Evolutionary conservation across 2,797 vertebrate genomes (phyloP), one percentile per base, ranked within the genome.

Genomic region (Dallia pectoralis): DNA sequence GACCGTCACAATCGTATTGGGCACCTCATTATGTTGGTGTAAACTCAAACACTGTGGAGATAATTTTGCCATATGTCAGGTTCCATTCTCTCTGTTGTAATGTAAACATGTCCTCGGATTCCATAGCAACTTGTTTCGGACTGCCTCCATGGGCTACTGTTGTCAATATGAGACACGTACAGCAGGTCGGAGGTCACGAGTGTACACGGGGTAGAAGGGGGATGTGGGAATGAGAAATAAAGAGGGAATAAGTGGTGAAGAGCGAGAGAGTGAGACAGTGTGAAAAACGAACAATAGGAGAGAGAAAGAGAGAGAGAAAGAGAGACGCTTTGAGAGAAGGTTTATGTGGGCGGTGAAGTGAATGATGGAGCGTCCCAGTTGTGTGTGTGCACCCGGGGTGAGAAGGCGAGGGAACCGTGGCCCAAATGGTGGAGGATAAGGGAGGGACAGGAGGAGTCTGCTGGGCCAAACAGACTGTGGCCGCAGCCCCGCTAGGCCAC

Each of bases 151-250:
- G 90, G 89, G 90, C 90, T 92, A 93, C 93, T 94, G 92, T 90
- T 91, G 90, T 89, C 92, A 95, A 96, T 94, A 95, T 96, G 96
- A 94, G 95, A 94, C 88, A 87, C 89, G 92, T 96, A 95, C 96
- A 94, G 93, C 85, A 81, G 89, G 88, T 89, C 83, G 48, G 82
- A 86, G 87, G 82, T 82, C 89, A 87, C 78, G 81, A 53, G 49
- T n/a, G 33, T 72, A 80, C 87, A 86, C n/a, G n/a, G n/a, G 19
- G 29, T 29, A 14, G 18, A 59, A 64, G 64, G 70, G 75, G 8
- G 29, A 49, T 88, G 88, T 76, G 87, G 61, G 49, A 22, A 29
- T 61, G 74, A 70, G 77, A 9, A 32, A 59, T 71, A 16, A 56
- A 29, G 27, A 25, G 29, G 59, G n/a, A n/a, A n/a, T n/a, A 49